phyloP scores from a whole-genome alignment of 2,888 invertebrate species.

The Amblyjoppa fuscipennis region DNA sequence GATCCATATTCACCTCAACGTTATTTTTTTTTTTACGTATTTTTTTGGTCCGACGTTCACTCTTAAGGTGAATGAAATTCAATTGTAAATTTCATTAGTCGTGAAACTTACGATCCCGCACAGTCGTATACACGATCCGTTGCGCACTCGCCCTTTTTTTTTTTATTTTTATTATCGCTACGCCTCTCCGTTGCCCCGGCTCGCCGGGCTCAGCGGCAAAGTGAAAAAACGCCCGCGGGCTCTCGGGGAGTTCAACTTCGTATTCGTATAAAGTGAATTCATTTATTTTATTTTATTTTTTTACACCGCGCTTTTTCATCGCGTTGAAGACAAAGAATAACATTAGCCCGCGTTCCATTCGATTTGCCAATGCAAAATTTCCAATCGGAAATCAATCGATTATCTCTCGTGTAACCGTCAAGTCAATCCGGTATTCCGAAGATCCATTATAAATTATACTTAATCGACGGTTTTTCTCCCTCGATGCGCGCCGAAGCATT shows the following conservation, averaged over 20 bases:
- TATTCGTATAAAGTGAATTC: not conserved
- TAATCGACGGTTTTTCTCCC: too few relatives aligned
- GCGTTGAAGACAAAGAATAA: not conserved
- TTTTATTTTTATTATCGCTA: not conserved
- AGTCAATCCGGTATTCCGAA: not conserved
- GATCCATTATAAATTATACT: too few relatives aligned
- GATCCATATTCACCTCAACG: too few relatives aligned
- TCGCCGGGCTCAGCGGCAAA: not conserved
- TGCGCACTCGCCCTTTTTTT: too few relatives aligned
- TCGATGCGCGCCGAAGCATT: too few relatives aligned
- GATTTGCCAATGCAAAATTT: not conserved
- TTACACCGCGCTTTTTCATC: not conserved
- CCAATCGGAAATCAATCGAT: not conserved
- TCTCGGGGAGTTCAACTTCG: not conserved
- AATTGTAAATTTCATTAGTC: too few relatives aligned
- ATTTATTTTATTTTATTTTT: not conserved
- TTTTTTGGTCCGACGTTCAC: too few relatives aligned
- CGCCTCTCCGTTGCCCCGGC: not conserved
- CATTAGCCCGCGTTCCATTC: not conserved
- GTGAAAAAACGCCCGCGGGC: not conserved
- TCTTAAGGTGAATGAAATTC: too few relatives aligned
- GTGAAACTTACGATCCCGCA: too few relatives aligned
- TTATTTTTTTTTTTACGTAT: too few relatives aligned
- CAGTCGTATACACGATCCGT: too few relatives aligned
- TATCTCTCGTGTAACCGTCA: constrained; percentile 7